Evolutionary conservation across 2,888 invertebrate species (phyloP).

Genomic region (Proisotoma minuta): DNA sequence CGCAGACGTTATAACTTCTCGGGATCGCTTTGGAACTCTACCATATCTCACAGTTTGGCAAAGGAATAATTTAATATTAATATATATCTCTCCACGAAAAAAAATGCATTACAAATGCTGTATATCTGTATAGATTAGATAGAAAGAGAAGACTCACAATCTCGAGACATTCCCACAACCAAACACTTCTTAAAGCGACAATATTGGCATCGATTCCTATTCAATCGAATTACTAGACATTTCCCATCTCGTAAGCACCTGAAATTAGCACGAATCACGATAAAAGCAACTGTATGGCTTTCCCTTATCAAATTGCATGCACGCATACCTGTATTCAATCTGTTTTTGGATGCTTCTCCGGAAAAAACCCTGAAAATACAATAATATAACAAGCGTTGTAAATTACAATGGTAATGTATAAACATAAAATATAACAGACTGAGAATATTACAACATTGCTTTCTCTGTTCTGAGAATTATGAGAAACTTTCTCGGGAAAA

Average conservation of each 20-base stretch:
- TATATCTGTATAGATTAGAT: too few relatives aligned
- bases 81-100: not conserved
- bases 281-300: not conserved
- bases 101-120: too few relatives aligned
- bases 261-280: not conserved
- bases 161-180: slow-evolving; percentile 92
- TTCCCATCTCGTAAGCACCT: slow-evolving; percentile 83
- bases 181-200: slow-evolving; percentile 96
- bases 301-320: not conserved
- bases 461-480: too few relatives aligned
- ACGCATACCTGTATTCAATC: slow-evolving; percentile 73
- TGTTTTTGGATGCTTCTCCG: slow-evolving; percentile 93
- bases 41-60: slow-evolving; percentile 88
- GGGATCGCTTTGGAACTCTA: slow-evolving; percentile 86
- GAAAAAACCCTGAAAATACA: too few relatives aligned
- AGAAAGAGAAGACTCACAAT: slow-evolving; percentile 70
- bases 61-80: not conserved
- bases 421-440: too few relatives aligned
- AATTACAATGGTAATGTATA: too few relatives aligned
- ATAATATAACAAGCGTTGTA: too few relatives aligned
- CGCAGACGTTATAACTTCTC: slow-evolving; percentile 62
- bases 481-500: too few relatives aligned
- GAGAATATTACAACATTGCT: too few relatives aligned
- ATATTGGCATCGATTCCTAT: slow-evolving; percentile 91
- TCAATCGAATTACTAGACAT: slow-evolving; percentile 86